Evolutionary conservation across 1,140 invertebrate genomes (phyloP).

Genomic region (Cyclargus thomasi): DNA sequence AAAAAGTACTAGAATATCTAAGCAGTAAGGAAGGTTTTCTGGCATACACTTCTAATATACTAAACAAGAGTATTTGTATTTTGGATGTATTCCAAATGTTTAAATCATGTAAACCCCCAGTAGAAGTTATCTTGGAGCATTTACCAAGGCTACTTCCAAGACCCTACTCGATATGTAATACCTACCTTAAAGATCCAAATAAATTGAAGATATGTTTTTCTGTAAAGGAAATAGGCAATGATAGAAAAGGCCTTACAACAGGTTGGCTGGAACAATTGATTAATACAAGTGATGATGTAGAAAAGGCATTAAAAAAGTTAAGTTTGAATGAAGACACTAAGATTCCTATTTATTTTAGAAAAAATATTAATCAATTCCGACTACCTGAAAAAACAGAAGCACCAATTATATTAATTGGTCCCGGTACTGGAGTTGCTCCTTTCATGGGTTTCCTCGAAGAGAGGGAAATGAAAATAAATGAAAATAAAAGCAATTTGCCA

Average conservation of each 20-base stretch:
- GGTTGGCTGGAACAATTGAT: conserved; percentile 77
- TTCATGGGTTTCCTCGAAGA: conserved; percentile 82
- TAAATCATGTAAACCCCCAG: conserved; percentile 78
- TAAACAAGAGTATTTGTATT: conserved; percentile 76
- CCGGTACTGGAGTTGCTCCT: conserved; percentile 89
- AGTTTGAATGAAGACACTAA: conserved; percentile 33
- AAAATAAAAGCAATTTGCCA: conserved; percentile 43
- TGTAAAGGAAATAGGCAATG: conserved; percentile 74
- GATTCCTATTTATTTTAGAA: conserved; percentile 80
- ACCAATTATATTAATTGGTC: conserved; percentile 86
- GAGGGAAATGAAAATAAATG: conserved; percentile 50
- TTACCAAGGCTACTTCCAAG: conserved; percentile 84
- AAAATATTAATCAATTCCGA: conserved; percentile 75
- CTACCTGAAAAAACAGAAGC: conserved; percentile 72
- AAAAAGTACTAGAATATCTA: conserved; percentile 78
- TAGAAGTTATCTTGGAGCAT: conserved; percentile 82
- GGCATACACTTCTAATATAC: conserved; percentile 78
- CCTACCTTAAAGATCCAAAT: conserved; percentile 65
- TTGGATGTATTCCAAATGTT: conserved; percentile 81
- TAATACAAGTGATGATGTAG: conserved; percentile 34
- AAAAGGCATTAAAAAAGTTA: conserved; percentile 40
- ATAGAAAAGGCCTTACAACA: conserved; percentile 80
- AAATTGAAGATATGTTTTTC: conserved; percentile 82
- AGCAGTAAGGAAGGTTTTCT: conserved; percentile 79
- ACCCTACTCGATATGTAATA: conserved; percentile 88